Evolutionary conservation across 2,113 vertebrate species (phyloP), one percentile per base, ranked within the genome.

Genomic region (Catharus fuscescens): DNA sequence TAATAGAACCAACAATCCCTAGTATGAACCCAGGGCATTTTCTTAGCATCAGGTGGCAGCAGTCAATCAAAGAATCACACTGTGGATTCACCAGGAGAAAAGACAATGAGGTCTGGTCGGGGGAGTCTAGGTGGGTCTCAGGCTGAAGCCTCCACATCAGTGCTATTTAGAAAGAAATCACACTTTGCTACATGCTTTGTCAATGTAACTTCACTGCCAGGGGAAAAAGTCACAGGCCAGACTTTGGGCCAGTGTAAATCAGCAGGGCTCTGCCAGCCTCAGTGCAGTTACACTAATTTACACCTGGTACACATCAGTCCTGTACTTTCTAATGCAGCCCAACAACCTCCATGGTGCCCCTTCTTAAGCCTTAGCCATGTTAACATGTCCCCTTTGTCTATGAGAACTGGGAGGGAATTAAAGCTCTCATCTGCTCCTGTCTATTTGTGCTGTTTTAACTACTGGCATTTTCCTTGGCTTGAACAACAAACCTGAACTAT

Each of bases 11-110:
- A 98, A 96, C 97, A 98, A 98, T 98, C 97, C 96, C 97, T 97
- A 98, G 82, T 93, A 98, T 97, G 97, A 98, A 97, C 97, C 93
- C 96, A 94, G 96, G 91, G 94, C 96, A 95, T 97, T 97, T 98
- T 97, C 97, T 97, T 96, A 97, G 98, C 98, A 98, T 98, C 98
- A 98, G 98, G 98, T 98, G 98, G 98, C 97, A 97, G 96, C 97
- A 98, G 98, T 98, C 98, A 98, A 98, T 98, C 98, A 98, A 98
- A 97, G 77, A 96, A 96, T 94, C 92, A 82, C 92, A 92, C 80
- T 95, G 77, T 90, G 95, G 53, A 59, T 92, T 94, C 88, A 78
- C 93, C 95, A 96, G 95, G 95, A 98, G 96, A 96, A 97, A 98
- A 98, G 96, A 98, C 97, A 98, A 98, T 98, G 96, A 91, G 81